These are phyloP conservation scores for Cephalopholis sonnerati DNA, from an alignment of 2,113 vertebrate species.

Conservation along the genomic window DNA sequence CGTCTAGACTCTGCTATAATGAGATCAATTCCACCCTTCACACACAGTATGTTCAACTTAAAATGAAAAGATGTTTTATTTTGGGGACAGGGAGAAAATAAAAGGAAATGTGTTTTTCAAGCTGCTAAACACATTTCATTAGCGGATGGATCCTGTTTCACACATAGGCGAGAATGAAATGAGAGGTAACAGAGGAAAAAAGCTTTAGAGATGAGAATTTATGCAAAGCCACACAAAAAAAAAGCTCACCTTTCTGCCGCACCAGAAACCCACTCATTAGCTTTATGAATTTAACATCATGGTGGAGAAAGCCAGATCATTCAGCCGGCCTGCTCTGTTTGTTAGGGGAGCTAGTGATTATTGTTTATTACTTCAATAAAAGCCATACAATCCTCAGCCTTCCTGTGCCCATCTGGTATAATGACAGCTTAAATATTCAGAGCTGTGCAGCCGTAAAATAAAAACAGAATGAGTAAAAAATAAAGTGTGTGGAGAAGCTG, in stretches of 20 bases:
- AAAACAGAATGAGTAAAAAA: conserved; percentile 70
- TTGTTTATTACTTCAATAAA: conserved; percentile 86
- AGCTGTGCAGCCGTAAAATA: conserved; percentile 75
- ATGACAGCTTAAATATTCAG: conserved; percentile 84
- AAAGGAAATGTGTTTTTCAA: conserved; percentile 36
- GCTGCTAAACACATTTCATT: conserved; percentile 45
- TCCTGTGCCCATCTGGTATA: conserved; percentile 79
- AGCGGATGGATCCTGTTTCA: conserved; percentile 35
- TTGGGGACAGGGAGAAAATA: not conserved
- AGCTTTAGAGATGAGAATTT: conserved; percentile 47
- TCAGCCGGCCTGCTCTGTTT: conserved; percentile 59
- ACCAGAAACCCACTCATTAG: conserved; percentile 54
- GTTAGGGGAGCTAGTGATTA: conserved; percentile 74
- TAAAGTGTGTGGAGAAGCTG: conserved; percentile 33
- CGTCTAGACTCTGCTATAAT: conserved; percentile 4
- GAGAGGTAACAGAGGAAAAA: conserved; percentile 36
- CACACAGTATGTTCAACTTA: not conserved
- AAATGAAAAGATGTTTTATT: conserved; percentile 43
- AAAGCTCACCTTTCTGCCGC: conserved; percentile 38
- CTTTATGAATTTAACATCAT: conserved; percentile 70
- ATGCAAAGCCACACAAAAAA: conserved; percentile 55
- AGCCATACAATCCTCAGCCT: conserved; percentile 71
- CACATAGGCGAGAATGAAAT: conserved; percentile 25
- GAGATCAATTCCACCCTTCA: conserved; percentile 32
- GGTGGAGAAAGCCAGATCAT: conserved; percentile 40